A percentile compares a stretch with the other conserved stretches of the same genome.
These are phyloP conservation scores for Ophion costatus DNA, from an alignment of 2,888 invertebrate genomes.

Conservation along the genomic window DNA sequence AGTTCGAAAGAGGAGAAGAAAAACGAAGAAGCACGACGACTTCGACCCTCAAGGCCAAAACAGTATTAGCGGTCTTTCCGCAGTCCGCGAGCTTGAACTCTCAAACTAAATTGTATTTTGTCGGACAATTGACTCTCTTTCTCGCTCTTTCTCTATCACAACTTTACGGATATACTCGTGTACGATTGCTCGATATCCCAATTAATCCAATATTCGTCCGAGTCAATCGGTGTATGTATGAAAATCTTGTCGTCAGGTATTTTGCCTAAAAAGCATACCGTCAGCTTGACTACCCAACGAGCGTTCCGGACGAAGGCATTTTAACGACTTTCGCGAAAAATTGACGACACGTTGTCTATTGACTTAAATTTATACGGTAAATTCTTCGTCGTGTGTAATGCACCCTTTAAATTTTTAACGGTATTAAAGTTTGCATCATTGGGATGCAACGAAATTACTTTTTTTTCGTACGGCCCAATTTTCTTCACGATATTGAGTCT, in stretches of 20 bases:
- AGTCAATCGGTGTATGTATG: conserved; percentile 2
- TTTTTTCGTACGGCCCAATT: no score
- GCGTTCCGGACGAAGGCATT: conserved; percentile 16
- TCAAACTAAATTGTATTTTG: conserved; percentile 64
- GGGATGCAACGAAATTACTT: no score
- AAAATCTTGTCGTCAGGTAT: neutral
- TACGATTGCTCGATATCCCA: conserved; percentile 15
- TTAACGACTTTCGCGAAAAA: neutral
- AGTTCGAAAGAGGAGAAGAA: conserved; percentile 63
- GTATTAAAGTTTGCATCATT: no score
- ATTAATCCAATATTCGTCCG: conserved; percentile 35
- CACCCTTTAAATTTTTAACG: no score
- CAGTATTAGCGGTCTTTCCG: conserved; percentile 77
- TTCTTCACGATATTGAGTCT: no score
- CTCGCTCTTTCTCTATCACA: conserved; percentile 10
- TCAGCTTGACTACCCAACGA: neutral
- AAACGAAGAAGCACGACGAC: conserved; percentile 51
- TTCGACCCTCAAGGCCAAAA: conserved; percentile 71
- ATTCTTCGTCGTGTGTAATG: no score
- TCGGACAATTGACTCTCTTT: conserved; percentile 36
- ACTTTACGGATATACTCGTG: conserved; percentile 44
- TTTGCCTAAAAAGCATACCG: conserved; percentile 5
- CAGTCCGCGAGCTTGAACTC: conserved; percentile 74
- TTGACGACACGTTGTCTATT: no score
- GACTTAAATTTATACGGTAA: no score